Base-by-base conservation (phyloP, 2,797 vertebrate genomes). In the Tangara arthus region DNA sequence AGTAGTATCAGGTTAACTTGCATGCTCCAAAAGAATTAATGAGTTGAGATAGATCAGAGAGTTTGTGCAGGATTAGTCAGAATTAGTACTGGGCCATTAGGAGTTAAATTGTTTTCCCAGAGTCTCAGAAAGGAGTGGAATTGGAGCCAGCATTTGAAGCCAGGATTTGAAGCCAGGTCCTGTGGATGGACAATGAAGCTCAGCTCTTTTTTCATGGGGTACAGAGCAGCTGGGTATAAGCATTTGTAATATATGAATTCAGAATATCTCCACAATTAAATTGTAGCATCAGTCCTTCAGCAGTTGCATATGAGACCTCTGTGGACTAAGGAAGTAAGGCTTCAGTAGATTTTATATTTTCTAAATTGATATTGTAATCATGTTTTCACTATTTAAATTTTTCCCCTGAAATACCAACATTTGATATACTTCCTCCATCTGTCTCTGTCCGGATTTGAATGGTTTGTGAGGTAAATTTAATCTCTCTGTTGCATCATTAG, bases 41-140 rank as follows among this genome's bases (percentile, higher is more conserved):
- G 34, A 39, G 21, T 76, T 81, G 78, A 63, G 55, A 24, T 42
- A 30, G 8, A 19, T 50, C 16, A 39, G 44, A 61, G 15, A 6
- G 2, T 49, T 82, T 89, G 11, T 83, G 47, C 22, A n/a, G 68
- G 49, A 41, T 92, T 64, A 61, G 32, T 77, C 42, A 37, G 18
- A 9, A 26, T 61, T 42, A 68, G 24, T 69, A 42, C 30, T n/a
- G 55, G 61, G 30, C 49, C 52, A 46, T 46, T 59, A 83, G 41
- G 79, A 78, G 91, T 95, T 94, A 94, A 93, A 53, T 52, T 81
- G 35, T 90, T 81, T 90, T 81, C 59, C 30, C 12, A 59, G 76
- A 32, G 15, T 73, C 65, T 69, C 47, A 46, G 46, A 90, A 92
- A 90, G 53, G 22, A 94, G 15, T 47, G 46, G 77, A 91, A 79